Percentiles rank a stretch among this genome's conserved stretches.
Conservation (phyloP, 2,888 invertebrate genomes). For the Machimus atricapillus region DNA sequence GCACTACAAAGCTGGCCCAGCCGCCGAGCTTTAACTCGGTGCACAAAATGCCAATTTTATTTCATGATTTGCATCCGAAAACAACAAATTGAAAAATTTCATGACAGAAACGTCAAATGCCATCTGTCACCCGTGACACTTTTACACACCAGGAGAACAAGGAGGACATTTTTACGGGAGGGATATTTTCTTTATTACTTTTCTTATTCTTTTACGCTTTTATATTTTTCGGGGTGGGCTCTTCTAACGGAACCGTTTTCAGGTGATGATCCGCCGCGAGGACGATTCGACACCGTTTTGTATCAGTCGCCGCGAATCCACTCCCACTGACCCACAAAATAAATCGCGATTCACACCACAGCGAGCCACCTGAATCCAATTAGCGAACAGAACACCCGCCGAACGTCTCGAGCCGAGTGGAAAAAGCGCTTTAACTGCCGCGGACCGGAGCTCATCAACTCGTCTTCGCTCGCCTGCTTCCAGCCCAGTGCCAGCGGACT, state of each 20-base stretch:
- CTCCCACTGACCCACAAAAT: not conserved
- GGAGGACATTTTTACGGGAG: not conserved
- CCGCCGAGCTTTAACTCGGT: not conserved
- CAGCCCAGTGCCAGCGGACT: not conserved
- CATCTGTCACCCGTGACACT: conserved; percentile 45
- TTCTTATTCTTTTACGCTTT: not conserved
- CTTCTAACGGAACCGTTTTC: not conserved
- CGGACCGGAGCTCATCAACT: not conserved
- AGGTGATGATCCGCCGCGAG: not conserved
- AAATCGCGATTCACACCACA: not conserved
- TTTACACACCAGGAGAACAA: not conserved
- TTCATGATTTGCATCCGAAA: conserved; percentile 8
- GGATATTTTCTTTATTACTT: not conserved
- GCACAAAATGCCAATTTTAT: not conserved
- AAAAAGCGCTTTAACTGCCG: not conserved
- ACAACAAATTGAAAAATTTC: conserved; percentile 20
- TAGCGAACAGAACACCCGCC: not conserved
- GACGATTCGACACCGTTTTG: not conserved
- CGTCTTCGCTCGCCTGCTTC: not conserved
- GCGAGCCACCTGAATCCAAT: not conserved
- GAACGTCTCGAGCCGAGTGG: not conserved
- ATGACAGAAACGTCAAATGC: conserved; percentile 44
- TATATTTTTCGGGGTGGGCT: not conserved
- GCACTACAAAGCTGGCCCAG: not conserved
- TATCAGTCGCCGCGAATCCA: not conserved